Evolutionary conservation across 2,888 invertebrate species (phyloP), one percentile per base, ranked within the genome.

Genomic region (Papilio elwesi): DNA sequence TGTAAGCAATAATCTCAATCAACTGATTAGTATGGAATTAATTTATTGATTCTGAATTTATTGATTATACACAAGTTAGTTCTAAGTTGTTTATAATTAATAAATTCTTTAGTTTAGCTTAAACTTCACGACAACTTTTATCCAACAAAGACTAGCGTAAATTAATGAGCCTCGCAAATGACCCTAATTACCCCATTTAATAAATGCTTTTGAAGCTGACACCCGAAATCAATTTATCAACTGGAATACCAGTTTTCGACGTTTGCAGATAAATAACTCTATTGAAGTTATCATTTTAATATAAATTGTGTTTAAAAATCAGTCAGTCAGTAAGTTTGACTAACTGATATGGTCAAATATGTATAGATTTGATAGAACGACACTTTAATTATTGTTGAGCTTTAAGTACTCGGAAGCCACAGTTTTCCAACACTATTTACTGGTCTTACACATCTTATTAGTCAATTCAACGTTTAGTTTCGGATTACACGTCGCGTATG

Each of bases 181-280:
- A 57, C 57, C 57, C 36, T 38, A 57, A 57, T 57, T 57, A 57
- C 57, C 57, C 38, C 36, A 12, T 38, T 38, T 38, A 38, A 16
- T 57, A 38, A 57, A 57, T 38, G 57, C 13, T 57, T 57, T 13
- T 57, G 38, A 57, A 57, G 57, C 57, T 57, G 57, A 57, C 38
- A 57, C 36, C 57, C 13, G 7, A 57, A 13, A 57, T 36, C 36
- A 7, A 57, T 57, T 57, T 57, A 57, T 57, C 38, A 38, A 57
- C 38, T 4, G 13, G 8, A 57, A 57, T 57, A 38, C 13, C 38
- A 38, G 36, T 59, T 57, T 38, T 3, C 57, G 38, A 59, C 16
- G 48, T 64, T 48, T 48, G 48, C 8, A 8, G 15, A 48, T 63
- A 38, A 15, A 15, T 16, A 63, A 48, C n/a, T 48, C 11, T 5